Evolutionary conservation across 2,113 vertebrate species (phyloP), one percentile per base, ranked within the genome.

Genomic region (Tonatia bakeri): DNA sequence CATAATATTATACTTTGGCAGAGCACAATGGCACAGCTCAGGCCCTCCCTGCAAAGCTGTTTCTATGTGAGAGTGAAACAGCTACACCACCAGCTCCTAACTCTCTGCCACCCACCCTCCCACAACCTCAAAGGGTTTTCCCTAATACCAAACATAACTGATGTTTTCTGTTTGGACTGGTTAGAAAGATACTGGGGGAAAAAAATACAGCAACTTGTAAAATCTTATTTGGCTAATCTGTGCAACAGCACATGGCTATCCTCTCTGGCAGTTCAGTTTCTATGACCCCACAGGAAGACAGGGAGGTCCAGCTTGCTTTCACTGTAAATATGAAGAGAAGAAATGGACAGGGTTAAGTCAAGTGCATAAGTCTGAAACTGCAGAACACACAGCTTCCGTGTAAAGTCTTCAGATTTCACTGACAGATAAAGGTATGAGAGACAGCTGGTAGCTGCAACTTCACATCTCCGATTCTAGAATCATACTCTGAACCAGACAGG

Each of bases 121-220:
- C 31, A 5, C 19, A 40, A 95, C 14, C 56, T 83, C 43, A 92
- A 31, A 0, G 64, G 17, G 20, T 91, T 93, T 92, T 75, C 40
- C 40, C 85, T 91, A 91, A 64, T 22, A 70, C 7, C 9, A 95
- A 15, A 36, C 47, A 56, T 16, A 83, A 36, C 24, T 56, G 81
- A 82, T 52, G 31, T 76, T 47, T 45, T 82, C 56, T 28, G 54
- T 86, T 77, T 89, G 50, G 79, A 75, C 20, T 92, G 31, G 17
- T 81, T 90, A 79, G 45, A 94, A 93, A 79, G 54, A 94, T 26
- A 43, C 3, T 87, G 45, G 33, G 80, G 80, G 88, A 77, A 88
- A 94, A 94, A 94, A 52, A 76, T 0, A 91, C 5, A n/a, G 8
- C 28, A 77, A 82, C 1, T 85, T 94, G 47, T 24, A 93, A 95